These are phyloP conservation scores for Cryptotermes secundus DNA, from an alignment of 1,140 invertebrate species.

Conservation along the genomic window DNA sequence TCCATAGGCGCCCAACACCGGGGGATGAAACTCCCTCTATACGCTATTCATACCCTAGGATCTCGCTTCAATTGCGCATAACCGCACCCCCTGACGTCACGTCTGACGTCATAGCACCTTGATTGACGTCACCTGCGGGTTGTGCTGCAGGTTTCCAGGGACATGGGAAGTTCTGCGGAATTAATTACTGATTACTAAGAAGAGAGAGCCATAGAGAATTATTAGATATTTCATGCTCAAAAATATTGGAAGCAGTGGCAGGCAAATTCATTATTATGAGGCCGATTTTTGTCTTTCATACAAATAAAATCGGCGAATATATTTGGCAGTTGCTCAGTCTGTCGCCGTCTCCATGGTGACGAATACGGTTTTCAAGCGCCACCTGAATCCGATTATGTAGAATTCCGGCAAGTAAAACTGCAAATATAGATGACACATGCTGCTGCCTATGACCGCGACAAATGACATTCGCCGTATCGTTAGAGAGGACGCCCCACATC, in stretches of 20 bases:
- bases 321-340: no score
- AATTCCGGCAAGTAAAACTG: no score
- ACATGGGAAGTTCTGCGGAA: background rate
- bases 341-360: no score
- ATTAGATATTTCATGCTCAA: background rate
- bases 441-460: no score
- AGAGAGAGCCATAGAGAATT: background rate
- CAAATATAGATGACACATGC: no score
- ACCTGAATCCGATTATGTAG: no score
- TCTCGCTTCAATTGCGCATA: background rate
- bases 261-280: background rate
- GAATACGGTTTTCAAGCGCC: no score
- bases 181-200: background rate
- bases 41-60: background rate
- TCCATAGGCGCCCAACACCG: background rate
- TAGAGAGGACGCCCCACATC: no score
- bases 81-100: conserved; percentile 11
- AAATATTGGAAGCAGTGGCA: background rate
- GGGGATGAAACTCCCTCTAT: background rate
- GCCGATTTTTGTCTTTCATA: background rate
- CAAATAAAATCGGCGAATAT: no score
- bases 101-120: background rate
- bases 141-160: conserved; percentile 8
- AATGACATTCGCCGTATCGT: no score
- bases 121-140: conserved; percentile 13